Conservation (phyloP, 2,797 vertebrate genomes). For the Hydrolagus colliei region DNA sequence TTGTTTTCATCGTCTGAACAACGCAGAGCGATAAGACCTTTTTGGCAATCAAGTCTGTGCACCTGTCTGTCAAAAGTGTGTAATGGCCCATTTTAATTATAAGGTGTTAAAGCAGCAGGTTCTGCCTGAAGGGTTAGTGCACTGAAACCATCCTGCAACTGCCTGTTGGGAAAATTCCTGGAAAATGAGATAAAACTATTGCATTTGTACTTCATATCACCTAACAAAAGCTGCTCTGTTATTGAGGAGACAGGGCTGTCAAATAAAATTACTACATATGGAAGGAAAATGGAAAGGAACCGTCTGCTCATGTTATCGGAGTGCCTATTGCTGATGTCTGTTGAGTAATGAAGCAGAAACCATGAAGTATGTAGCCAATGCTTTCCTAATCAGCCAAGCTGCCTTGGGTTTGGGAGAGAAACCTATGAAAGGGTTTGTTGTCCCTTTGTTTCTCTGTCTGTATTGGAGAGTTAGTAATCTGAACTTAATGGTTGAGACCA, state of each 20-base stretch:
- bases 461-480: no score
- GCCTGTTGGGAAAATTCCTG: conserved; percentile 22
- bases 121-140: conserved; percentile 12
- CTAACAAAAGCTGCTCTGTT: conserved; percentile 21
- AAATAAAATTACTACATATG: conserved; percentile 23
- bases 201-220: background rate
- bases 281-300: conserved; percentile 22
- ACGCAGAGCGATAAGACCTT: conserved; percentile 2
- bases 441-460: no score
- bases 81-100: conserved; percentile 30
- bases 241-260: conserved; percentile 25
- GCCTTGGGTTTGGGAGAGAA: no score
- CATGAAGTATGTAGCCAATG: background rate
- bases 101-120: conserved; percentile 7
- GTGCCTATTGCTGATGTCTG: background rate
- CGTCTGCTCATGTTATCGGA: background rate
- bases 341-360: background rate
- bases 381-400: no score
- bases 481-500: no score
- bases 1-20: background rate
- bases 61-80: conserved; percentile 34
- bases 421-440: no score
- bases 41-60: conserved; percentile 23
- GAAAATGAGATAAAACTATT: conserved; percentile 16
- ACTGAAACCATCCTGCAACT: background rate